Percentiles rank a stretch among this genome's conserved stretches.
Evolutionary conservation across 2,113 vertebrate genomes (phyloP).

Genomic region (Caranx melampygus): DNA sequence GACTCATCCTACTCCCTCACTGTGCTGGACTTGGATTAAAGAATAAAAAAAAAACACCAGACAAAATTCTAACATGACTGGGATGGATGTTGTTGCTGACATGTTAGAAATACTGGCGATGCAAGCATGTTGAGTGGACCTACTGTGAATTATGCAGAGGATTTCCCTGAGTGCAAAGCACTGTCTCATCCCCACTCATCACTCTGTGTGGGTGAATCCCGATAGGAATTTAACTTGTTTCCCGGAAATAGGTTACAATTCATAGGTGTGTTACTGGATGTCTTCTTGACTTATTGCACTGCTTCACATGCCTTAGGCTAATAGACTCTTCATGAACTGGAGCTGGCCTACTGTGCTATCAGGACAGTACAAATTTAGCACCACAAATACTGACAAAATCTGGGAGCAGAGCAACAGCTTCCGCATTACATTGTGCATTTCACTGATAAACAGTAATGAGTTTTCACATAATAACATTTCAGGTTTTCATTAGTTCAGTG

Average conservation of each 20-base stretch:
- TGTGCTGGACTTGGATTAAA: slow-evolving; percentile 25
- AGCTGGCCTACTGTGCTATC: slow-evolving; percentile 23
- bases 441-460: slow-evolving; percentile 19
- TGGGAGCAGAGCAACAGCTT: slow-evolving; percentile 13
- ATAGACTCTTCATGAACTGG: slow-evolving; percentile 54
- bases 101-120: slow-evolving; percentile 11
- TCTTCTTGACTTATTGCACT: slow-evolving; percentile 66
- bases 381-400: slow-evolving; percentile 17
- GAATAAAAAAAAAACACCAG: slow-evolving; percentile 1
- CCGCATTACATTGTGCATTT: slow-evolving; percentile 26
- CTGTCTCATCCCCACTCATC: slow-evolving; percentile 52
- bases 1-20: background rate
- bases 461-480: slow-evolving; percentile 44
- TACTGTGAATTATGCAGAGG: slow-evolving; percentile 42
- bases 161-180: slow-evolving; percentile 35
- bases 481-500: slow-evolving; percentile 30
- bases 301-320: slow-evolving; percentile 61
- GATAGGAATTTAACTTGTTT: slow-evolving; percentile 59
- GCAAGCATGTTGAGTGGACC: slow-evolving; percentile 25
- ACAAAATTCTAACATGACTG: slow-evolving; percentile 1
- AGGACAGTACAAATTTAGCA: slow-evolving; percentile 49
- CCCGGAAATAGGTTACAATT: slow-evolving; percentile 64
- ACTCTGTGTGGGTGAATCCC: slow-evolving; percentile 55
- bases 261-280: slow-evolving; percentile 58
- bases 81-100: slow-evolving; percentile 43